These are phyloP conservation scores for Percopsis transmontana DNA, from an alignment of 2,113 vertebrate genomes.

Conservation along the genomic window DNA sequence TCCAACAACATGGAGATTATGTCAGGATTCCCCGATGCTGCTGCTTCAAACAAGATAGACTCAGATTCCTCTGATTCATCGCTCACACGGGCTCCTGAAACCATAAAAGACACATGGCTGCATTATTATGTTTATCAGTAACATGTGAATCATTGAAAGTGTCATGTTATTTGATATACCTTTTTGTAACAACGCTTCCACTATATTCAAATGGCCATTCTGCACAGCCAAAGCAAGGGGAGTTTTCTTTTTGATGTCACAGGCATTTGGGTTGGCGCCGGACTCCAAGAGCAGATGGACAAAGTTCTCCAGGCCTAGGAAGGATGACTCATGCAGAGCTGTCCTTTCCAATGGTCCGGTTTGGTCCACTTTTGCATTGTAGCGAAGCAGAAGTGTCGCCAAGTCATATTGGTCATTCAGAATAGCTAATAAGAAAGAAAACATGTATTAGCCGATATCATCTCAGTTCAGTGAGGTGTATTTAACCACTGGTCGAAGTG, in stretches of 20 bases:
- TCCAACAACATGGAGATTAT: constrained; percentile 85
- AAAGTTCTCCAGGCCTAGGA: constrained; percentile 83
- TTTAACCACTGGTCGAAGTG: neutral
- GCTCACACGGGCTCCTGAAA: constrained; percentile 83
- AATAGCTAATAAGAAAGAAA: constrained; percentile 77
- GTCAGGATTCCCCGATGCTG: constrained; percentile 90
- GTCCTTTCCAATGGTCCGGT: constrained; percentile 85
- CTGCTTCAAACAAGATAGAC: constrained; percentile 90
- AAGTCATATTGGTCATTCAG: constrained; percentile 84
- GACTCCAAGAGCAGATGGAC: constrained; percentile 84
- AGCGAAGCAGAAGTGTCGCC: constrained; percentile 82
- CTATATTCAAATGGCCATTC: constrained; percentile 85
- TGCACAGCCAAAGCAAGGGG: constrained; percentile 91
- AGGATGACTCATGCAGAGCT: constrained; percentile 90
- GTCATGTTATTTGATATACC: constrained; percentile 67
- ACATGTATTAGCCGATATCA: neutral
- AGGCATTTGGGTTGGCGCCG: constrained; percentile 84
- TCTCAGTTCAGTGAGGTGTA: neutral
- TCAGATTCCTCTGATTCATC: constrained; percentile 84
- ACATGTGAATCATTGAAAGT: no score
- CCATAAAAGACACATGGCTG: constrained; percentile 20
- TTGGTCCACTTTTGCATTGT: constrained; percentile 82
- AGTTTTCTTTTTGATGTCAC: constrained; percentile 85
- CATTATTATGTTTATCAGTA: neutral
- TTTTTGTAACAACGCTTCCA: constrained; percentile 85